Evolutionary conservation across 1,140 invertebrate genomes (phyloP).

Genomic region (Calliopsis andreniformis): DNA sequence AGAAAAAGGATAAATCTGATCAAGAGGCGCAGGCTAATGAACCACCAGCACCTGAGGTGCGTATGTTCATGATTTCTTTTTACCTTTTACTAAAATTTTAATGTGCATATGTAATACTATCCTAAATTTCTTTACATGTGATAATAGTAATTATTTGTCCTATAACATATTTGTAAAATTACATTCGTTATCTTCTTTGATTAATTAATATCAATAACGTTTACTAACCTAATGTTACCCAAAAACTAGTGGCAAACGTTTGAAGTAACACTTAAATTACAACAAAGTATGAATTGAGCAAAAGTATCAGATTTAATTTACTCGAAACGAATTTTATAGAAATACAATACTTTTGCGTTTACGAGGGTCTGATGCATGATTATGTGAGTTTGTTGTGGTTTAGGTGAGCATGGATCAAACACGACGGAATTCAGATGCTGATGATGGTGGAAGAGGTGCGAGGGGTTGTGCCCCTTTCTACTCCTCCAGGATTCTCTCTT

Average conservation of each 20-base stretch:
- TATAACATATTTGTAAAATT: conserved; percentile 13
- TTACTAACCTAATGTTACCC: not conserved
- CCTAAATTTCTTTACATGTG: not conserved
- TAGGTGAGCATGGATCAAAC: conserved; percentile 81
- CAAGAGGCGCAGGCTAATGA: conserved; percentile 80
- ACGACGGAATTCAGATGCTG: conserved; percentile 77
- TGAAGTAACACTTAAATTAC: conserved; percentile 6
- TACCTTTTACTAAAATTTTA: not conserved
- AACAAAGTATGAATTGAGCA: not conserved
- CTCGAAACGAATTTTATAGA: conserved; percentile 30
- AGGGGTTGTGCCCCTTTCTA: conserved; percentile 77
- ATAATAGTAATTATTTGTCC: conserved; percentile 12
- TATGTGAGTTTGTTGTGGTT: conserved; percentile 79
- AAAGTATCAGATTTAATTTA: not conserved
- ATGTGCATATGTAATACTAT: not conserved
- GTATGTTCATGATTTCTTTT: conserved; percentile 21
- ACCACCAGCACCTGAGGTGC: conserved; percentile 81
- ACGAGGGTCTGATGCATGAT: conserved; percentile 54
- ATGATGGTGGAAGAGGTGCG: conserved; percentile 73
- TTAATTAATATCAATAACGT: too few species aligned
- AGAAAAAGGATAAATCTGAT: conserved; percentile 78
- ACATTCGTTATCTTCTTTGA: not conserved
- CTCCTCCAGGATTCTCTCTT: conserved; percentile 80
- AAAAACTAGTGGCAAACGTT: too few species aligned
- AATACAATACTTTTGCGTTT: conserved; percentile 35